Conservation (phyloP, 2,797 vertebrate genomes). For the Lutjanus campechanus region DNA sequence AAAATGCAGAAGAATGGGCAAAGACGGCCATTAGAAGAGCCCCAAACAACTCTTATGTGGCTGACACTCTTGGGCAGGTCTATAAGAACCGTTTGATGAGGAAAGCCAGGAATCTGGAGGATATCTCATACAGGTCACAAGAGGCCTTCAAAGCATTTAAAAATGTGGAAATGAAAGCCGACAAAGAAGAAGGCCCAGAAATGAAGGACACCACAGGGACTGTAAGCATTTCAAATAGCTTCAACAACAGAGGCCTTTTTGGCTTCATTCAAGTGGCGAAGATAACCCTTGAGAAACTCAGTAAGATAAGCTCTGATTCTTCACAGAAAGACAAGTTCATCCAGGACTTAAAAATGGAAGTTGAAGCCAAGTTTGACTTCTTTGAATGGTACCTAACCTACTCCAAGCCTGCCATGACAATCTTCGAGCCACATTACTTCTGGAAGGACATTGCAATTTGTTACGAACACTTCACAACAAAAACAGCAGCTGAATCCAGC, state of each 20-base stretch:
- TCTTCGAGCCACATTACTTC: conserved; percentile 10
- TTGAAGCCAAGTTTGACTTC: conserved; percentile 40
- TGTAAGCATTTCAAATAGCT: neutral
- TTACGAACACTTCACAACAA: neutral
- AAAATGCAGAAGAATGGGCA: conserved; percentile 38
- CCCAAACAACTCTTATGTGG: conserved; percentile 37
- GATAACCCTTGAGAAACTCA: neutral
- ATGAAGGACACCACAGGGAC: neutral
- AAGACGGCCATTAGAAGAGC: conserved; percentile 1
- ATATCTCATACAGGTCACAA: fast-evolving
- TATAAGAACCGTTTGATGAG: conserved; percentile 42
- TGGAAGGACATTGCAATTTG: conserved; percentile 39
- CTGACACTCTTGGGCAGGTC: conserved; percentile 64
- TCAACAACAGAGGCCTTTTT: conserved; percentile 61
- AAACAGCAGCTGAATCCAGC: conserved; percentile 33
- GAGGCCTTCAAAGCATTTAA: conserved; percentile 20
- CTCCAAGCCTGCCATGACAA: conserved; percentile 5
- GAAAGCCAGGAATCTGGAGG: fast-evolving
- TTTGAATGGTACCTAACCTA: conserved; percentile 63
- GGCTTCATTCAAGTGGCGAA: conserved; percentile 58
- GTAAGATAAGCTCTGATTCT: fast-evolving
- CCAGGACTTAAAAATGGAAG: fast-evolving
- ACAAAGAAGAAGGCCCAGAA: conserved; percentile 10
- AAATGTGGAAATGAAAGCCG: conserved; percentile 41
- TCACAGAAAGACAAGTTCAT: fast-evolving